Percentiles rank a stretch among this genome's conserved stretches.
phyloP scores from a whole-genome alignment of 2,797 vertebrate genomes.

The Arnoldichthys spilopterus region DNA sequence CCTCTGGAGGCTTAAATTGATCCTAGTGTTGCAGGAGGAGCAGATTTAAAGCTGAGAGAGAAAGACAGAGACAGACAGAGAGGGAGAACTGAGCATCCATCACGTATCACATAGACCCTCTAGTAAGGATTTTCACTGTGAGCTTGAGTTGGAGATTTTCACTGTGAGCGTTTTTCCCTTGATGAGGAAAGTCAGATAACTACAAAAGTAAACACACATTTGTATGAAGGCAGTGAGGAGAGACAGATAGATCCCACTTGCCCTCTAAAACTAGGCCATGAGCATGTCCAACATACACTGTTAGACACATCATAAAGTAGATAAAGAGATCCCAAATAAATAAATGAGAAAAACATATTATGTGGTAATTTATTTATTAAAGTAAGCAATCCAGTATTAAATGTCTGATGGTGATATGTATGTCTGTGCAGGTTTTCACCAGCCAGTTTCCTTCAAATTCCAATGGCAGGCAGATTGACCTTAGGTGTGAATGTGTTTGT shows the following conservation, averaged over 20 bases:
- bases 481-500: too few species aligned
- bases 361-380: too few species aligned
- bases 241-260: neutral
- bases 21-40: neutral
- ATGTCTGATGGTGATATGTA: too few species aligned
- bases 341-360: too few species aligned
- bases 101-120: neutral
- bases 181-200: slow-evolving; percentile 2
- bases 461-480: too few species aligned
- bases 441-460: too few species aligned
- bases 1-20: slow-evolving; percentile 4
- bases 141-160: neutral
- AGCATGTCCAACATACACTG: neutral
- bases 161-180: neutral
- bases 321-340: too few species aligned
- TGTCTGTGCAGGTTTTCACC: too few species aligned
- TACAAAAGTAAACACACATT: neutral
- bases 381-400: too few species aligned
- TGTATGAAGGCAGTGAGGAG: neutral
- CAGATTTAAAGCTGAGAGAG: neutral
- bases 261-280: neutral
- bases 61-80: neutral
- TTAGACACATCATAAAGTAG: too few species aligned
- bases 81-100: neutral
- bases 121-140: neutral